Percentiles rank a stretch among this genome's conserved stretches.
Evolutionary conservation across 2,113 vertebrate genomes (phyloP).

Genomic region (Xyrauchen texanus): DNA sequence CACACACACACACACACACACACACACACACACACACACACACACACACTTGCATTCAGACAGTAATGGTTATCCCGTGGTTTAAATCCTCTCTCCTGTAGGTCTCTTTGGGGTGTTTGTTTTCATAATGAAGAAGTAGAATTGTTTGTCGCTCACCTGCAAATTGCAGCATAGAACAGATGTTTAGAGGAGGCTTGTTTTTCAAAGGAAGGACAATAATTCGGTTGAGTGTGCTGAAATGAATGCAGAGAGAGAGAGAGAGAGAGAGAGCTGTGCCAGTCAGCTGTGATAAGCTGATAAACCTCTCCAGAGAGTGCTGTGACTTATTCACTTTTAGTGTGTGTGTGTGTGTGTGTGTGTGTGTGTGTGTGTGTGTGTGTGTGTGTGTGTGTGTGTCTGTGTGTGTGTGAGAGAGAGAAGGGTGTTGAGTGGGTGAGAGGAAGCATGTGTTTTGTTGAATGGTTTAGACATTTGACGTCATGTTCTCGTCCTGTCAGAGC

Average conservation of each 20-base stretch:
- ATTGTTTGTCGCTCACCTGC: constrained; percentile 3
- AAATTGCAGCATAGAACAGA: not conserved
- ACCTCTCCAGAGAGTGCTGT: constrained; percentile 10
- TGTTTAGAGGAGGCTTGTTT: constrained; percentile 25
- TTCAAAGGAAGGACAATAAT: constrained; percentile 14
- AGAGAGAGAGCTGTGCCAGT: not conserved
- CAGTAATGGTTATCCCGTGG: not conserved
- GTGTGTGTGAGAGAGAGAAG: not conserved
- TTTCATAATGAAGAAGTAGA: not conserved
- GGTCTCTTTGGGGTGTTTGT: constrained; percentile 16
- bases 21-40: too few relatives aligned
- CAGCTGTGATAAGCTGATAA: constrained; percentile 32
- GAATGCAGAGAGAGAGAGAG: not conserved
- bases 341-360: constrained; percentile 1
- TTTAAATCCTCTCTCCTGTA: constrained; percentile 17
- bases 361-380: constrained; percentile 24
- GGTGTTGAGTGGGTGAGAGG: constrained; percentile 27
- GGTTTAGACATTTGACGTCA: constrained; percentile 11
- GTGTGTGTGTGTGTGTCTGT: not conserved
- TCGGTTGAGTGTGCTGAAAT: not conserved
- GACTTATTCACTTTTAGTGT: constrained; percentile 23
- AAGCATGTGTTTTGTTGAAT: constrained; percentile 11
- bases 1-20: too few relatives aligned
- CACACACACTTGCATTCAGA: not conserved
- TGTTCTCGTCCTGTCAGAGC: constrained; percentile 11